These are phyloP conservation scores for Tachysurus vachellii DNA, from an alignment of 2,113 vertebrate species.

Conservation along the genomic window DNA sequence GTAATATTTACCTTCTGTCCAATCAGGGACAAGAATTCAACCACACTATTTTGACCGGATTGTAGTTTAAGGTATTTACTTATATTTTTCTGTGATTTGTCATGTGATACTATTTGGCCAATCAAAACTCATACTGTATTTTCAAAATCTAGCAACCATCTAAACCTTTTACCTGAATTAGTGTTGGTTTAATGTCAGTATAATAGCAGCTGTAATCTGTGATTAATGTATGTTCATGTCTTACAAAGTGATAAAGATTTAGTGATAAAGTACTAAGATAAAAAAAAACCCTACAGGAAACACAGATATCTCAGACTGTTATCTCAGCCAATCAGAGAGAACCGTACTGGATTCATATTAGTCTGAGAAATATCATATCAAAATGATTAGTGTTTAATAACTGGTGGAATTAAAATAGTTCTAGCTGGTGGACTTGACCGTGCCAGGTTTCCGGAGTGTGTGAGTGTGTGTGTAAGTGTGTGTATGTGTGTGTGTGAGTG, in stretches of 20 bases:
- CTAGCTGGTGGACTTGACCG: not conserved
- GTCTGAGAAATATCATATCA: not conserved
- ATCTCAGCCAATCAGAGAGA: not conserved
- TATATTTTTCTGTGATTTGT: not conserved
- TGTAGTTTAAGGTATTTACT: too few species aligned
- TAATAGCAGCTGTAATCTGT: not conserved
- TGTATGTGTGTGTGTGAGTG: not conserved
- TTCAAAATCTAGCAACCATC: too few species aligned
- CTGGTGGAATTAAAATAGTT: slow-evolving; percentile 2
- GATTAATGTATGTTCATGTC: not conserved
- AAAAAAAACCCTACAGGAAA: not conserved
- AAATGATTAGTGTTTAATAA: slow-evolving; percentile 19
- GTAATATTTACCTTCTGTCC: not conserved
- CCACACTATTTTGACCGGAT: too few species aligned
- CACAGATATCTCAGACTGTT: not conserved
- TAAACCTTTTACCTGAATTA: not conserved
- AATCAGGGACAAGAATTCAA: not conserved
- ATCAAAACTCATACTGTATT: not conserved
- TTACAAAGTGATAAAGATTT: not conserved
- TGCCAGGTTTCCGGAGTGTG: not conserved
- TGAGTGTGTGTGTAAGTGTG: too few species aligned
- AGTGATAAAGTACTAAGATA: not conserved
- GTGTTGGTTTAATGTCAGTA: not conserved
- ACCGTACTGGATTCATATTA: not conserved
- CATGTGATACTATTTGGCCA: too few species aligned